Base-by-base conservation (phyloP, 2,888 invertebrate species). In the Trissoscelio sp. region DNA sequence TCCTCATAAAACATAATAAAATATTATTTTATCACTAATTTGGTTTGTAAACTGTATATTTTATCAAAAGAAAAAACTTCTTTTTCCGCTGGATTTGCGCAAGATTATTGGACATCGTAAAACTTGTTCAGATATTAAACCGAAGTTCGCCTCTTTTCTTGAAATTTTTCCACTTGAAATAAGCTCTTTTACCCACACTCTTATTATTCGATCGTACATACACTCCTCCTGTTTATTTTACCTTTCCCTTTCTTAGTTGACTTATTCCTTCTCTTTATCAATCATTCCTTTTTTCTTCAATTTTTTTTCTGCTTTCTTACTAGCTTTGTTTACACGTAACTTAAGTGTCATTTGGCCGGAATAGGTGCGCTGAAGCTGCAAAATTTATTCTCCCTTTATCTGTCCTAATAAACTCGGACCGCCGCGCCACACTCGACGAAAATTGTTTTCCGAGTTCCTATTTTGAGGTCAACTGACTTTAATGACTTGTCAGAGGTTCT, bases 181-280 rank as follows among this genome's bases (percentile, higher is more conserved):
- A 62, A 62, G 46, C 44, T 28, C 62, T 46, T 60, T 60, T 28
- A 46, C 62, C n/a, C 18, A 44, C 28, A 46, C 16, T 31, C 20
- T 44, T 28, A 18, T 46, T 44, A 46, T 62, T 44, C 39, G 58
- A 20, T 39, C 58, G 22, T 42, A 12, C 24, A 11, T n/a, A n/a
- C n/a, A n/a, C 42, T n/a, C 18, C 16, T 11, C 24, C 9, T 12
- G 9, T 39, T 39, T 14, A 11, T 12, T 14, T 60, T 44, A 16
- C 7, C 4, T 16, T 46, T 46, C n/a, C 31, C 18, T 12, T 31
- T 46, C 46, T 9, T 34, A 7, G 5, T 34, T 34, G 5, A 34
- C 11, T 34, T 34, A 24, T 24, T 4, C 6, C 24, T 24, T 24
- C 24, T n/a, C n/a, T n/a, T n/a, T n/a, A n/a, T n/a, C n/a, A 24